Percentiles rank a stretch among this genome's conserved stretches.
phyloP scores from a whole-genome alignment of 2,888 invertebrate species.

The Eretmocerus hayati region DNA sequence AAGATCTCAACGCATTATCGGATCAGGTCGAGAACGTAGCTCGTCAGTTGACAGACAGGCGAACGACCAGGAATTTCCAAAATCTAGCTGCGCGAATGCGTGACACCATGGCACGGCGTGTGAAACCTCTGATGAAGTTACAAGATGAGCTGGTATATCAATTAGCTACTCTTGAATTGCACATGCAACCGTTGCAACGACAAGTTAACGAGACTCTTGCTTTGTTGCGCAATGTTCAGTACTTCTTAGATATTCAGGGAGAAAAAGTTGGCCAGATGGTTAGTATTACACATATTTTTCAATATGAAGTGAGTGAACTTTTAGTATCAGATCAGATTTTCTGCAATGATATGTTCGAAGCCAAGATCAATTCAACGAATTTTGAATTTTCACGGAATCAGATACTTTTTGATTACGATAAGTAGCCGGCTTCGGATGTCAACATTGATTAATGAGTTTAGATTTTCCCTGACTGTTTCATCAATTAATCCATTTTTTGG shows the following conservation, averaged over 20 bases:
- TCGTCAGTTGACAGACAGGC: conserved; percentile 62
- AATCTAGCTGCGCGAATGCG: conserved; percentile 61
- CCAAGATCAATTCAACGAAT: too few species aligned
- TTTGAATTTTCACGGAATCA: too few species aligned
- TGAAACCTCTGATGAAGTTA: conserved; percentile 63
- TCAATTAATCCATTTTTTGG: too few species aligned
- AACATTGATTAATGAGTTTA: too few species aligned
- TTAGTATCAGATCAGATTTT: too few species aligned
- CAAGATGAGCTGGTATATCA: conserved; percentile 69
- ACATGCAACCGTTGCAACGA: conserved; percentile 63
- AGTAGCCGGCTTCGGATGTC: too few species aligned
- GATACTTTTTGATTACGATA: too few species aligned
- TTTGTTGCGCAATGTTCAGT: conserved; percentile 70
- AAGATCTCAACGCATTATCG: conserved; percentile 58
- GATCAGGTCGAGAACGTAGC: conserved; percentile 62
- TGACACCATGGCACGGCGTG: conserved; percentile 57
- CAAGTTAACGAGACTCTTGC: conserved; percentile 67
- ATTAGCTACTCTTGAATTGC: conserved; percentile 67
- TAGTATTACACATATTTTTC: conserved; percentile 33
- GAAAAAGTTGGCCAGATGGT: conserved; percentile 64
- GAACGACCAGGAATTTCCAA: conserved; percentile 66
- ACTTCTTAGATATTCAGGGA: conserved; percentile 67
- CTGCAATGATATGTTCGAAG: too few species aligned
- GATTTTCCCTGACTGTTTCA: too few species aligned
- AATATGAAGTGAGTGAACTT: too few species aligned